A percentile compares a stretch with the other conserved stretches of the same genome.
These are phyloP conservation scores for Drosophila recens DNA, from an alignment of 2,888 invertebrate species.

Conservation along the genomic window DNA sequence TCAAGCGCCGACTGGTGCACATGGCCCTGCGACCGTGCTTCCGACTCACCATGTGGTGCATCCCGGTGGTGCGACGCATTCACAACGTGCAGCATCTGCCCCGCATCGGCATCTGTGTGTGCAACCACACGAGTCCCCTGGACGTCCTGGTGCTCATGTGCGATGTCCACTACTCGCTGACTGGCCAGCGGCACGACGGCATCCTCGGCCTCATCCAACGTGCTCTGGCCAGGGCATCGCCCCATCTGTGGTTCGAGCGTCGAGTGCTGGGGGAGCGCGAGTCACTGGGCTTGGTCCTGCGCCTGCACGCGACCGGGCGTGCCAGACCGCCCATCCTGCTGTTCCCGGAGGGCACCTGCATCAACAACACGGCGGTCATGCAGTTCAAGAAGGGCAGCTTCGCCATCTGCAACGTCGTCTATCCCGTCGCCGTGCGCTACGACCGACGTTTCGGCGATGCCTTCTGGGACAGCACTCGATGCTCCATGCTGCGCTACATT, in stretches of 20 bases:
- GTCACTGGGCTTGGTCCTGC: constrained; percentile 92
- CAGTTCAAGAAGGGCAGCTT: constrained; percentile 99
- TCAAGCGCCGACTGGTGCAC: constrained; percentile 88
- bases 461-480: constrained; percentile 67
- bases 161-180: constrained; percentile 98
- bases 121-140: constrained; percentile 99
- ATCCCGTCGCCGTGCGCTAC: constrained; percentile 97
- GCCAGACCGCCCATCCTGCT: constrained; percentile 97
- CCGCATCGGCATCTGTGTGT: constrained; percentile 95
- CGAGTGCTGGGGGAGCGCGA: constrained; percentile 95
- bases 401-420: constrained; percentile 96
- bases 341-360: constrained; percentile 99
- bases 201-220: constrained; percentile 96
- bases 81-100: constrained; percentile 93
- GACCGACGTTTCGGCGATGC: constrained; percentile 82
- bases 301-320: constrained; percentile 94
- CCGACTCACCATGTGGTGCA: constrained; percentile 94
- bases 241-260: constrained; percentile 99
- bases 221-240: constrained; percentile 95
- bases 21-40: constrained; percentile 94
- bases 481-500: constrained; percentile 64
- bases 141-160: constrained; percentile 97
- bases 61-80: constrained; percentile 93
- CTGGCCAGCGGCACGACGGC: constrained; percentile 87
- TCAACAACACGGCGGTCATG: constrained; percentile 99